Base-by-base conservation (phyloP, 2,888 invertebrate genomes). In the Polietes domitor region DNA sequence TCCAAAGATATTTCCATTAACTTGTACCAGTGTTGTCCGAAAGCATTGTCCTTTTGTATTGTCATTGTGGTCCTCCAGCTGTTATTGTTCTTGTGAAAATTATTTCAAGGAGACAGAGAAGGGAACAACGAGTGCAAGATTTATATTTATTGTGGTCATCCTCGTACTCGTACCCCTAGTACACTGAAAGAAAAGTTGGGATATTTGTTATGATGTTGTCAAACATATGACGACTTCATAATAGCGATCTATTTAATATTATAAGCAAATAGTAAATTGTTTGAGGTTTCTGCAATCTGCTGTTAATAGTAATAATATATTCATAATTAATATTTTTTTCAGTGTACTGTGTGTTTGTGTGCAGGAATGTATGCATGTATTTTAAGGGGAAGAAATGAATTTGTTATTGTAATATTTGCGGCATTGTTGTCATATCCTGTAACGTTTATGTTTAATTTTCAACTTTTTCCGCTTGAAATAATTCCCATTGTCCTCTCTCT, bases 381-480 rank as follows among this genome's bases (percentile, higher is more conserved):
- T 17, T 28, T 17, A 61, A 41, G 24, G 21, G 68, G 43, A 68
- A 26, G 43, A 65, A 2, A 63, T 74, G 71, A 73, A 82, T 81
- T 85, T 86, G 84, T 85, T 83, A 81, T 85, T 84, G 77, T 82
- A 79, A 77, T 81, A 61, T 58, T 76, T 71, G 79, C 71, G 65
- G 70, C 72, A 47, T 75, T 53, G 50, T 83, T 77, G 85, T 81
- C 86, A 86, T 86, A 90, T 90, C 89, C 89, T 89, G 89, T 88
- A 88, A 88, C 90, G 89, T 90, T 91, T 90, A 91, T 89, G 88
- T 90, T 91, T 91, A 91, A 91, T 91, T 90, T 89, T 90, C 85
- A 88, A 90, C 89, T 90, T 90, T 91, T 90, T 90, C 90, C 91
- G 91, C 90, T 89, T 89, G 87, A 90, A 86, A 88, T 90, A 88